Evolutionary conservation across 2,113 vertebrate genomes (phyloP).

Genomic region (Deroptyus accipitrinus): DNA sequence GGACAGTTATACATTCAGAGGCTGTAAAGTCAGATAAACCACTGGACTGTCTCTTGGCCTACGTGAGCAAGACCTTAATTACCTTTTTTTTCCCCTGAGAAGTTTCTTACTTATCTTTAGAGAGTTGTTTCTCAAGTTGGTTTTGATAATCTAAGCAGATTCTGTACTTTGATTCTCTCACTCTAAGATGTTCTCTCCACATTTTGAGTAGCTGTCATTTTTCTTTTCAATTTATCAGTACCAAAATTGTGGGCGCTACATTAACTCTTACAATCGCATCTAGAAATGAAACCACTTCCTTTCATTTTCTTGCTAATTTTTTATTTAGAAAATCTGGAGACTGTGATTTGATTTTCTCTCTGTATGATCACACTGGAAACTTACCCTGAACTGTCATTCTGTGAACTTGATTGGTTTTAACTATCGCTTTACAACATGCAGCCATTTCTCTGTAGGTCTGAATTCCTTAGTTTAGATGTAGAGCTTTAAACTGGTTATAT

Average conservation of each 20-base stretch:
- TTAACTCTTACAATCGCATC: background rate
- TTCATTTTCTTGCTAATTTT: constrained; percentile 21
- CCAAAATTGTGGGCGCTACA: background rate
- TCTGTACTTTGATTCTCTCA: background rate
- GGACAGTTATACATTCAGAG: background rate
- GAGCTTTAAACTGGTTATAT: background rate
- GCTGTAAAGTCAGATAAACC: background rate
- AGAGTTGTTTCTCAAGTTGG: background rate
- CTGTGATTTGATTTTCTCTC: background rate
- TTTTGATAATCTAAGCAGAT: constrained; percentile 30
- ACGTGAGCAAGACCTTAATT: background rate
- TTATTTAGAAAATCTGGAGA: constrained; percentile 7
- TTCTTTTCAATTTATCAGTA: background rate
- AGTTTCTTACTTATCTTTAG: background rate
- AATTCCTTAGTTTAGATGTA: background rate
- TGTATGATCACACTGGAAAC: background rate
- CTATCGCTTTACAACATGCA: background rate
- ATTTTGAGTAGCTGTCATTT: background rate
- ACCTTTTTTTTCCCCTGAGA: background rate
- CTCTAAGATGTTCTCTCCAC: background rate
- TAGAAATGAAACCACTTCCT: constrained; percentile 36
- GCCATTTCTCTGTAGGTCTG: background rate
- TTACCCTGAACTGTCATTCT: background rate
- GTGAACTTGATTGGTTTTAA: background rate
- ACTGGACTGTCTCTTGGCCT: background rate